A percentile compares a stretch with the other conserved stretches of the same genome.
phyloP scores from a whole-genome alignment of 2,113 vertebrate species.

The Hipposideros armiger region DNA sequence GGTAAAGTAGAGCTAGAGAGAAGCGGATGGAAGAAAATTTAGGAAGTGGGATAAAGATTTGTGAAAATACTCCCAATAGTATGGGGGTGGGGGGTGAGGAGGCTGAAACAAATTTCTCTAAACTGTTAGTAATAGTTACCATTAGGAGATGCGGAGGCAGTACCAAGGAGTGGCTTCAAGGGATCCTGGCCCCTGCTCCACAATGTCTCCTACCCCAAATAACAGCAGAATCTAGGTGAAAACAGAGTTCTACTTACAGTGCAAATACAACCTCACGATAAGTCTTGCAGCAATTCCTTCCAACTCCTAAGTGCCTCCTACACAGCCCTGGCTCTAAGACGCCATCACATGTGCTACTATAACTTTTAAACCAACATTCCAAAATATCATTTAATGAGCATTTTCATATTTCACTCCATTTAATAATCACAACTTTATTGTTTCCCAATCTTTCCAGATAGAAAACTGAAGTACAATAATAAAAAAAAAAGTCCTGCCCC shows the following conservation, averaged over 20 bases:
- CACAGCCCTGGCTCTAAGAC: background rate
- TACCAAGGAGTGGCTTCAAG: background rate
- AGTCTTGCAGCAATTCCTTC: background rate
- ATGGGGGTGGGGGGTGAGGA: background rate
- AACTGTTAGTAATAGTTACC: background rate
- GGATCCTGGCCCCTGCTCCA: background rate
- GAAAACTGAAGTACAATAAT: background rate
- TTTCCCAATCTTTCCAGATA: background rate
- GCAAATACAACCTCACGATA: background rate
- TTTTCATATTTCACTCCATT: slow-evolving; percentile 19
- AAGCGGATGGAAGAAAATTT: background rate
- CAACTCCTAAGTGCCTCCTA: background rate
- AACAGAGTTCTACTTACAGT: background rate
- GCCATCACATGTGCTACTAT: background rate
- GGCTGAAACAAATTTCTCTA: background rate
- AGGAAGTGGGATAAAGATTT: background rate
- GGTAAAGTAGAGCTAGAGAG: background rate
- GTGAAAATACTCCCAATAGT: background rate
- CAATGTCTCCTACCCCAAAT: background rate
- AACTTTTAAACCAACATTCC: slow-evolving; percentile 16
- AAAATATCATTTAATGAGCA: background rate
- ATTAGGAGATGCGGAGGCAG: background rate
- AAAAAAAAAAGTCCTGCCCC: background rate
- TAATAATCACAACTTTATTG: background rate
- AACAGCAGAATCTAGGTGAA: background rate